Percentiles rank a stretch among this genome's conserved stretches.
Evolutionary conservation across 2,888 invertebrate genomes (phyloP).

Genomic region (Venusia cambrica): DNA sequence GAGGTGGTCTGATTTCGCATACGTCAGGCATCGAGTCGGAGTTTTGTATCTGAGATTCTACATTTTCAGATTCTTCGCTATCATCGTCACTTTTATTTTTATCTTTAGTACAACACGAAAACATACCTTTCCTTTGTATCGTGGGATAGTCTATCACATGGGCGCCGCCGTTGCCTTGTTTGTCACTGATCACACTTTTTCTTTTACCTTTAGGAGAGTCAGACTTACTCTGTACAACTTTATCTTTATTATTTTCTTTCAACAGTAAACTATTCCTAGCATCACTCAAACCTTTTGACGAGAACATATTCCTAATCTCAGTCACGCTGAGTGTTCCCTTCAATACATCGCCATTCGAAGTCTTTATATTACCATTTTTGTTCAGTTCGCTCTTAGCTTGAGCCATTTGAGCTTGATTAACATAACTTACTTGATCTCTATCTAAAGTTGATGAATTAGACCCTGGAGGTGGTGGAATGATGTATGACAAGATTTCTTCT

Average conservation of each 20-base stretch:
- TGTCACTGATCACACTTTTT: conserved; percentile 62
- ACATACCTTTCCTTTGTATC: conserved; percentile 86
- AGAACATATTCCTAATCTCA: conserved; percentile 77
- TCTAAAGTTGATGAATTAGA: conserved; percentile 74
- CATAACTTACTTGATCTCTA: conserved; percentile 64
- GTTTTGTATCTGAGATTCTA: conserved; percentile 57
- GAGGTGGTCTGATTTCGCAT: conserved; percentile 83
- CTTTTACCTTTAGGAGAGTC: conserved; percentile 73
- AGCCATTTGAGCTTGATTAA: conserved; percentile 60
- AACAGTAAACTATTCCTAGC: conserved; percentile 75
- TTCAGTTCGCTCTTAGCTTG: conserved; percentile 50
- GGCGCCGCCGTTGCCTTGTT: conserved; percentile 64
- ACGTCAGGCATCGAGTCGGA: conserved; percentile 71
- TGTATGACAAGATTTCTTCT: conserved; percentile 91
- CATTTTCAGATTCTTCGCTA: conserved; percentile 64
- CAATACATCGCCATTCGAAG: conserved; percentile 68
- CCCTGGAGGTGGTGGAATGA: conserved; percentile 88
- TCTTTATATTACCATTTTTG: conserved; percentile 45
- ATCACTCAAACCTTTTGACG: conserved; percentile 72
- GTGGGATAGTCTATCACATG: conserved; percentile 87
- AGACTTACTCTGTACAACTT: conserved; percentile 51
- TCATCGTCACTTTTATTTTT: conserved; percentile 77
- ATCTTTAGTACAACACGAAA: conserved; percentile 86
- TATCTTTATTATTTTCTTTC: conserved; percentile 64
- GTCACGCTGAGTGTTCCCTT: conserved; percentile 81